A percentile compares a stretch with the other conserved stretches of the same genome.
These are phyloP conservation scores for Podabrus alpinus DNA, from an alignment of 2,888 invertebrate species.

Conservation along the genomic window DNA sequence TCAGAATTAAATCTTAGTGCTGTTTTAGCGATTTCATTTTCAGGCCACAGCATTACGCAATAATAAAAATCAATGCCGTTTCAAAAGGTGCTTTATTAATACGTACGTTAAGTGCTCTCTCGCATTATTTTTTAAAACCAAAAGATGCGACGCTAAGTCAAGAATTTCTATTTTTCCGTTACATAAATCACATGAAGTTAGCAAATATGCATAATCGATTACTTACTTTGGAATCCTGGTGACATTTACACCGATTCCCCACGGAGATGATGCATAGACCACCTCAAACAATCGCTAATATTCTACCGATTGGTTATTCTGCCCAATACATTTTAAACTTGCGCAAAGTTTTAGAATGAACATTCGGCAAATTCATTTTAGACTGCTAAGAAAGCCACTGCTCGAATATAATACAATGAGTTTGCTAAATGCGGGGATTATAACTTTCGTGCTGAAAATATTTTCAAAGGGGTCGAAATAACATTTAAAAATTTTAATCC, in stretches of 20 bases:
- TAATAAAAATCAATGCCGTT: background rate
- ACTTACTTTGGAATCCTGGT: slow-evolving; percentile 36
- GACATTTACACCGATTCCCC: slow-evolving; percentile 43
- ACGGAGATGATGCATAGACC: slow-evolving; percentile 44
- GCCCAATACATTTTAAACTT: background rate
- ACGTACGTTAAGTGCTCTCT: background rate
- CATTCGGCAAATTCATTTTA: background rate
- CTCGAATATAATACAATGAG: background rate
- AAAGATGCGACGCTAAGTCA: background rate
- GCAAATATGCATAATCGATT: slow-evolving; percentile 36
- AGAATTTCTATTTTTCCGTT: background rate
- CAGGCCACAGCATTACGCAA: background rate
- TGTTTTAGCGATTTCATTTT: slow-evolving; percentile 24
- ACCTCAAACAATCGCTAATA: slow-evolving; percentile 35
- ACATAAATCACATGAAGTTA: slow-evolving; percentile 18
- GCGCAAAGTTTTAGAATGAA: background rate
- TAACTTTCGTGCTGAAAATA: background rate
- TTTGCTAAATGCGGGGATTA: background rate
- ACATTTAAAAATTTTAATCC: background rate
- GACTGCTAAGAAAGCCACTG: background rate
- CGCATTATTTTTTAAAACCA: background rate
- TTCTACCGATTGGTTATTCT: slow-evolving; percentile 17
- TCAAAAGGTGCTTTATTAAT: background rate
- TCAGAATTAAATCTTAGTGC: slow-evolving; percentile 27
- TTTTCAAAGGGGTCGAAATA: background rate